These are phyloP conservation scores for Squalus acanthias DNA, from an alignment of 2,797 vertebrate species.

Conservation along the genomic window DNA sequence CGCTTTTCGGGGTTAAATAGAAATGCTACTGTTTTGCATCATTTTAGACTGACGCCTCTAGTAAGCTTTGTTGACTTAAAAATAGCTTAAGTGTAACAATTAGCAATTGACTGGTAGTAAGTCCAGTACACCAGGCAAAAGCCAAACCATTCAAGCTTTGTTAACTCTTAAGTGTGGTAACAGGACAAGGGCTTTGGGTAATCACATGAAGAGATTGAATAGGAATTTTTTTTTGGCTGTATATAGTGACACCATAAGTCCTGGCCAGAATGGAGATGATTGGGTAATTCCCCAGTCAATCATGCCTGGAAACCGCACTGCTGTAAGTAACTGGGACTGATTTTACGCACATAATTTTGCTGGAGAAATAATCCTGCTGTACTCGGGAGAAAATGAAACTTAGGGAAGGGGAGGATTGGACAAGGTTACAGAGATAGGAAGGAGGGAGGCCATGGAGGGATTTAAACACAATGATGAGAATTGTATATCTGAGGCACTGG, in stretches of 20 bases:
- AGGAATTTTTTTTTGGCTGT: neutral
- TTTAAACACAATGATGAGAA: neutral
- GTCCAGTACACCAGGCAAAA: neutral
- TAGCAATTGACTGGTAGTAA: too few species aligned
- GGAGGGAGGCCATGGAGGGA: neutral
- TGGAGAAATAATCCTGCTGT: neutral
- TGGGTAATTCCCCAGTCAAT: neutral
- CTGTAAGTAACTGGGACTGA: neutral
- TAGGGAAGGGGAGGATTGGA: neutral
- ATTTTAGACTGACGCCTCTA: neutral
- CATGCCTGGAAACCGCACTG: neutral
- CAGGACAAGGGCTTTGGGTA: neutral
- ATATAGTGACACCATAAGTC: neutral
- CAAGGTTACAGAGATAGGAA: neutral
- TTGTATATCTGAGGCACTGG: too few species aligned
- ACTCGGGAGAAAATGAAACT: neutral
- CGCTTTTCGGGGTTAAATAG: neutral
- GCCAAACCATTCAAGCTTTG: neutral
- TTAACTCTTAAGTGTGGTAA: neutral
- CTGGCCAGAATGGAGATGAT: neutral
- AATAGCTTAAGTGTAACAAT: neutral
- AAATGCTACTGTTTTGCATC: neutral
- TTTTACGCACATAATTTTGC: neutral
- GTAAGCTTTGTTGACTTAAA: neutral
- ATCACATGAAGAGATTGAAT: neutral